These are phyloP conservation scores for Salminus brasiliensis DNA, from an alignment of 2,113 vertebrate species.

Conservation along the genomic window DNA sequence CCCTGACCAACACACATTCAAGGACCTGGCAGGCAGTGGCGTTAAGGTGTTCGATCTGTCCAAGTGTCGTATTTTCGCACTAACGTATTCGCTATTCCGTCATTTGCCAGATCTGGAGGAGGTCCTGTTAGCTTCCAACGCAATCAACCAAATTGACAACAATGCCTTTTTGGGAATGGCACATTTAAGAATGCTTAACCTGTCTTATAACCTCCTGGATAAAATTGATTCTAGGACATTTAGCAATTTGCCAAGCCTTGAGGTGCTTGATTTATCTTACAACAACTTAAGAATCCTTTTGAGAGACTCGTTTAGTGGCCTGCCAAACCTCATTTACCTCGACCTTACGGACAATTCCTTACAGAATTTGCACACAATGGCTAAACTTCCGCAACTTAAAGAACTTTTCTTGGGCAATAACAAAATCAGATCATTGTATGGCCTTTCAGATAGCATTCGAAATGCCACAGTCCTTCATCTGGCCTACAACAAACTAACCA, in stretches of 20 bases:
- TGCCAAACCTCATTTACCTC: constrained; percentile 69
- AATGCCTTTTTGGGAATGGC: constrained; percentile 80
- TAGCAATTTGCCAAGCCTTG: constrained; percentile 65
- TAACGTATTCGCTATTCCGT: constrained; percentile 73
- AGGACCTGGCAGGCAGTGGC: constrained; percentile 73
- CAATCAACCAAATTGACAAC: constrained; percentile 78
- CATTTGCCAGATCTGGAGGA: constrained; percentile 61
- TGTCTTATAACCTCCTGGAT: constrained; percentile 85
- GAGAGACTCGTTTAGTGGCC: constrained; percentile 68
- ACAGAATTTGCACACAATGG: constrained; percentile 63
- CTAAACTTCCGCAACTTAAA: constrained; percentile 62
- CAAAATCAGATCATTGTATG: constrained; percentile 64
- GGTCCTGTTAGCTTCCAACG: constrained; percentile 80
- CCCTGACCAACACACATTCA: constrained; percentile 81
- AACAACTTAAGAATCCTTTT: constrained; percentile 84
- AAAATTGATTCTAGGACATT: constrained; percentile 78
- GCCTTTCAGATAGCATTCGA: background rate
- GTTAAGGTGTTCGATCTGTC: constrained; percentile 76
- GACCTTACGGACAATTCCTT: constrained; percentile 84
- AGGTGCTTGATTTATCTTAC: constrained; percentile 78
- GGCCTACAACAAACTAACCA: constrained; percentile 74
- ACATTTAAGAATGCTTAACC: constrained; percentile 66
- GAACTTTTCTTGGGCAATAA: constrained; percentile 73
- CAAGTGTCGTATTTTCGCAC: constrained; percentile 71
- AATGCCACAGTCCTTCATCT: constrained; percentile 69